Evolutionary conservation across 2,888 invertebrate species (phyloP).

Genomic region (Osedax frankpressi): DNA sequence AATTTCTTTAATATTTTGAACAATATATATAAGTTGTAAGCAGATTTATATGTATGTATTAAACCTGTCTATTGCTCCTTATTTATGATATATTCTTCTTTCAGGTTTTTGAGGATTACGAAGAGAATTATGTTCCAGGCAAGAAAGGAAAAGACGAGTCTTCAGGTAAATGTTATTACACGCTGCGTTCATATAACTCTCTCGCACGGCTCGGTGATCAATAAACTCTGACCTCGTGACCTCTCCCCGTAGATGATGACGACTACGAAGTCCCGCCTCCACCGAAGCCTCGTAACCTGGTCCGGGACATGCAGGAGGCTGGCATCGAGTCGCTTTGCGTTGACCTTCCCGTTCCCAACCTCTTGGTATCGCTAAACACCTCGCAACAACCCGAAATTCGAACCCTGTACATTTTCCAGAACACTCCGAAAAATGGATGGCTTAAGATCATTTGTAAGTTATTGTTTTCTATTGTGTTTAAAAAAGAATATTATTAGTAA

Average conservation of each 20-base stretch:
- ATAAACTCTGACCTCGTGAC: background rate
- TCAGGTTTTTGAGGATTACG: slow-evolving; percentile 5
- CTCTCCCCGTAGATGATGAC: background rate
- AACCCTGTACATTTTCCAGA: slow-evolving; percentile 12
- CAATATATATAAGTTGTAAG: no score
- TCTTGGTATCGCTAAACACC: background rate
- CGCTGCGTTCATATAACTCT: background rate
- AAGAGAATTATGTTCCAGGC: background rate
- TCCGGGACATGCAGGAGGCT: background rate
- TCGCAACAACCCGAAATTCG: slow-evolving; percentile 5
- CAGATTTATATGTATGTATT: no score
- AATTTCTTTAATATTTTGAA: no score
- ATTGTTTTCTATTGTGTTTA: no score
- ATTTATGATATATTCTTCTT: no score
- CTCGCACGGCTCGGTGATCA: background rate
- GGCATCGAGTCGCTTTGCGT: background rate
- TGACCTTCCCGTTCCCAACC: background rate
- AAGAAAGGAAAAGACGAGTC: background rate
- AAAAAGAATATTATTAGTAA: no score
- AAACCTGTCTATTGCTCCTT: no score
- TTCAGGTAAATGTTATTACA: background rate
- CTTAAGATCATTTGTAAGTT: slow-evolving; percentile 8
- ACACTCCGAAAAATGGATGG: slow-evolving; percentile 9
- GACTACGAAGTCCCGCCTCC: background rate
- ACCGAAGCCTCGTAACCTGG: background rate